Evolutionary conservation across 2,797 vertebrate species (phyloP).

Genomic region (Amniataba percoides): DNA sequence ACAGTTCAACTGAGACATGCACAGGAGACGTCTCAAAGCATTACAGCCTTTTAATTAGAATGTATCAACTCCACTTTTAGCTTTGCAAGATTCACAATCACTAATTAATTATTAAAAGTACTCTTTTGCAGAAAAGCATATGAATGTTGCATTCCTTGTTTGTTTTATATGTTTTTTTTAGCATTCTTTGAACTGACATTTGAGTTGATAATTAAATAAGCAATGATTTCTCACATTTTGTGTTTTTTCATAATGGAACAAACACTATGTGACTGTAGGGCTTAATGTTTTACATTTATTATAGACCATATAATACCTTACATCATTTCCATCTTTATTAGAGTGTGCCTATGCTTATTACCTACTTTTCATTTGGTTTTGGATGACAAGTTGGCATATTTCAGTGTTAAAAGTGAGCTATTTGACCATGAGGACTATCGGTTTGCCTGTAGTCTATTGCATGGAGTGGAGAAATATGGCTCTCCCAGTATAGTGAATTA

Average conservation of each 20-base stretch:
- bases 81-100: too few species aligned
- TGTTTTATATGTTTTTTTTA: slow-evolving; percentile 3
- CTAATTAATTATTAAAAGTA: background rate
- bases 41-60: background rate
- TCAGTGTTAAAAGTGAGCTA: slow-evolving; percentile 21
- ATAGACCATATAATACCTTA: background rate
- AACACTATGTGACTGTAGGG: background rate
- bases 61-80: background rate
- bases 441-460: slow-evolving; percentile 25
- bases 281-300: slow-evolving; percentile 15
- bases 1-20: too few species aligned
- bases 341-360: slow-evolving; percentile 22
- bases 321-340: background rate
- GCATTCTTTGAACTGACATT: background rate
- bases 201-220: background rate
- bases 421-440: slow-evolving; percentile 29
- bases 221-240: background rate
- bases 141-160: background rate
- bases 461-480: slow-evolving; percentile 43
- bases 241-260: background rate
- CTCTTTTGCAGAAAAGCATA: background rate
- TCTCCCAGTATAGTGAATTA: slow-evolving; percentile 49
- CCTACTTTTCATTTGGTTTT: slow-evolving; percentile 29
- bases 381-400: slow-evolving; percentile 25
- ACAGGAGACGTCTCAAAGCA: background rate